phyloP scores from a whole-genome alignment of 2,888 invertebrate species.

The Andrena bicolor region DNA sequence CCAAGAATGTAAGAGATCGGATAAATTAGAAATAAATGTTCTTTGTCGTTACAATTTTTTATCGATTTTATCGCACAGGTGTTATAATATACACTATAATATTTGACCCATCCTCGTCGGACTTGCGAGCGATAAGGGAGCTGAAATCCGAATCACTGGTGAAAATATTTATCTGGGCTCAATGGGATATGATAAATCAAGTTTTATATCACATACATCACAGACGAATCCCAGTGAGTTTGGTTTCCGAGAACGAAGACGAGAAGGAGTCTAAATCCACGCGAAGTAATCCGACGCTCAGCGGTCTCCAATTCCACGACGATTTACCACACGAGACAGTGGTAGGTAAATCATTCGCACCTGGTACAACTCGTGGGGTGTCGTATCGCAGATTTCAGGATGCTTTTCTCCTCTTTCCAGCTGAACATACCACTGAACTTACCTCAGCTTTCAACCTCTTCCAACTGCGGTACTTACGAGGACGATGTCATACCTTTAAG shows the following conservation, averaged over 20 bases:
- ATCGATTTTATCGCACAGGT: conserved; percentile 64
- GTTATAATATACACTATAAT: conserved; percentile 78
- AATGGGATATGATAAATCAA: conserved; percentile 93
- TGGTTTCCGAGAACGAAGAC: conserved; percentile 88
- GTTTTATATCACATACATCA: conserved; percentile 94
- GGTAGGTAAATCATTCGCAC: conserved; percentile 85
- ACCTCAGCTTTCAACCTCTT: conserved; percentile 89
- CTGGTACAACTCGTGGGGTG: not conserved
- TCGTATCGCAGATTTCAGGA: not conserved
- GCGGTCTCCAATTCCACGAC: conserved; percentile 94
- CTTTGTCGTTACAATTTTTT: not conserved
- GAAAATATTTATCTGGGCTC: conserved; percentile 93
- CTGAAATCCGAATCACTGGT: conserved; percentile 86
- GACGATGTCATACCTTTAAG: conserved; percentile 93
- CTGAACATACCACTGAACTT: conserved; percentile 94
- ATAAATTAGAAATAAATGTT: not conserved
- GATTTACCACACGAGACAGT: conserved; percentile 95
- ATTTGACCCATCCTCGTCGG: conserved; percentile 66
- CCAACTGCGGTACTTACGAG: conserved; percentile 90
- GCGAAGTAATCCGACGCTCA: conserved; percentile 89
- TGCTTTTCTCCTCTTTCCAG: conserved; percentile 84
- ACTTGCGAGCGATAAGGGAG: conserved; percentile 71
- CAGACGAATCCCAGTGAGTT: conserved; percentile 89
- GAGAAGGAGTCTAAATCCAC: conserved; percentile 86
- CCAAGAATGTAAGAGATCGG: conserved; percentile 89